These are phyloP conservation scores for Mola mola DNA, from an alignment of 2,113 vertebrate species.

Conservation along the genomic window DNA sequence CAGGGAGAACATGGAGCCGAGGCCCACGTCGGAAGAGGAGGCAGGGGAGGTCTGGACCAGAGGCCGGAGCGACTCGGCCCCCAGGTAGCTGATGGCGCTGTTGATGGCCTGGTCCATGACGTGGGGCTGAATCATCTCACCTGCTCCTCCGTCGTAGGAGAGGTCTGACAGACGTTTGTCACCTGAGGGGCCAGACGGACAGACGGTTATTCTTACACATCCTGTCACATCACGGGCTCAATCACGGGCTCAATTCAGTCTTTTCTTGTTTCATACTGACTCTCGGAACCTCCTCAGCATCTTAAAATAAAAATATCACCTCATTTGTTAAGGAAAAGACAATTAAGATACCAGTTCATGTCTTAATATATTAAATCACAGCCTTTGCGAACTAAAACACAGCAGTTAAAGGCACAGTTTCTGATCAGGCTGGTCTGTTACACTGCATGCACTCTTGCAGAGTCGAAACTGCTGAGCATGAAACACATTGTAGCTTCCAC, in stretches of 20 bases:
- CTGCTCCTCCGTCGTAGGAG: slow-evolving; percentile 85
- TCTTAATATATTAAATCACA: too few relatives aligned
- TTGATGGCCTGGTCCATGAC: slow-evolving; percentile 99
- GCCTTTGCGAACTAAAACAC: too few relatives aligned
- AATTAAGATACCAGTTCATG: too few relatives aligned
- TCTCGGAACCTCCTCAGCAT: too few relatives aligned
- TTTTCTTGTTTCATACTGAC: too few relatives aligned
- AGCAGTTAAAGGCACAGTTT: slow-evolving; percentile 6
- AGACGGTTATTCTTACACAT: background rate
- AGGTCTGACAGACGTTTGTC: slow-evolving; percentile 92
- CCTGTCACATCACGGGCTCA: too few relatives aligned
- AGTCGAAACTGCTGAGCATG: slow-evolving; percentile 16
- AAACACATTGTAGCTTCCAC: slow-evolving; percentile 18
- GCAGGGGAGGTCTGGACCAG: slow-evolving; percentile 93
- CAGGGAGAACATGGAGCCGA: slow-evolving; percentile 88
- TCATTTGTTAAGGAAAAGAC: too few relatives aligned
- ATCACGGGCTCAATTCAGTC: too few relatives aligned
- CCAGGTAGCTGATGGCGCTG: slow-evolving; percentile 97
- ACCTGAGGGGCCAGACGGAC: slow-evolving; percentile 78
- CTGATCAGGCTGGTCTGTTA: slow-evolving; percentile 6
- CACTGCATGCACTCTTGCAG: slow-evolving; percentile 43
- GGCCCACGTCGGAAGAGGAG: slow-evolving; percentile 84
- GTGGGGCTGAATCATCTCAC: slow-evolving; percentile 92
- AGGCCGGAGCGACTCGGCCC: slow-evolving; percentile 94
- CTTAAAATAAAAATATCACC: too few relatives aligned